Evolutionary conservation across 2,888 invertebrate genomes (phyloP).

Genomic region (Nysson spinosus): DNA sequence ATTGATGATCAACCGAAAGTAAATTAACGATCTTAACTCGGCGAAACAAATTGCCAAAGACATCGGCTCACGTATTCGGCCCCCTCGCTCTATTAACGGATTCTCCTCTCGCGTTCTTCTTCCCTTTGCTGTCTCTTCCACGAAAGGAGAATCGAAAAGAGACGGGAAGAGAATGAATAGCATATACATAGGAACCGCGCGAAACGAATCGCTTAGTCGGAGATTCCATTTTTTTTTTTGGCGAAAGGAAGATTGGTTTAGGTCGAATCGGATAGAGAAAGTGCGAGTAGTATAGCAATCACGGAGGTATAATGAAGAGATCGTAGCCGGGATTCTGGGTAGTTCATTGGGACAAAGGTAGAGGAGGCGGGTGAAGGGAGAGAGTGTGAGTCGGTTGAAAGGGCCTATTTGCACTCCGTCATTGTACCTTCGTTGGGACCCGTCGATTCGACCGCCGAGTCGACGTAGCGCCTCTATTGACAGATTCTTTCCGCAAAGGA

Average conservation of each 20-base stretch:
- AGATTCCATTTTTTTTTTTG: constrained; percentile 15
- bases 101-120: too few relatives aligned
- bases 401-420: constrained; percentile 57
- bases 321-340: constrained; percentile 55
- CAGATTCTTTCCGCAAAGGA: constrained; percentile 54
- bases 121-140: constrained; percentile 8
- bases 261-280: constrained; percentile 22
- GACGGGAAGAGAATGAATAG: constrained; percentile 49
- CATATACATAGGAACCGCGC: constrained; percentile 15
- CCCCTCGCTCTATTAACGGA: too few relatives aligned
- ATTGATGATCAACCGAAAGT: constrained; percentile 75
- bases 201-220: constrained; percentile 22
- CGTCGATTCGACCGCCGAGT: constrained; percentile 37
- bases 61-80: constrained; percentile 30
- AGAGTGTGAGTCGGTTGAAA: constrained; percentile 39
- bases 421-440: constrained; percentile 41
- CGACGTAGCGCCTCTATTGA: constrained; percentile 47
- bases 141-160: constrained; percentile 61
- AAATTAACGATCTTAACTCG: constrained; percentile 73
- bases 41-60: constrained; percentile 71
- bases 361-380: too few relatives aligned
- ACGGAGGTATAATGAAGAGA: constrained; percentile 53
- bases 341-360: too few relatives aligned
- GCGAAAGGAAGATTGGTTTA: constrained; percentile 40
- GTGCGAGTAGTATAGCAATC: constrained; percentile 29